Percentiles rank a stretch among this genome's conserved stretches.
phyloP scores from a whole-genome alignment of 2,797 vertebrate species.

The Anguilla pacifica region DNA sequence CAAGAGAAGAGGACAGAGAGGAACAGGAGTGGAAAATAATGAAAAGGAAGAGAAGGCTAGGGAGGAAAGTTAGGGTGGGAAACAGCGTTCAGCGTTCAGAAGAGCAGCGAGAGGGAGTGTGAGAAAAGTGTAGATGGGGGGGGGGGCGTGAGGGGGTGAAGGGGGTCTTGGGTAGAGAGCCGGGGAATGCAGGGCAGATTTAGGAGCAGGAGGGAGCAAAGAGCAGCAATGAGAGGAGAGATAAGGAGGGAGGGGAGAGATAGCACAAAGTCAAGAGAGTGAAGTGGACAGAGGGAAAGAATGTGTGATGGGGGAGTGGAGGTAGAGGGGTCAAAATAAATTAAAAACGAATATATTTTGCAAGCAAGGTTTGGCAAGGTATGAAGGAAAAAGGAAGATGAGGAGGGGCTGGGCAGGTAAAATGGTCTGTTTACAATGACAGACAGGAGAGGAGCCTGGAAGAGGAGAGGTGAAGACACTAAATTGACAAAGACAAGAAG shows the following conservation, averaged over 20 bases:
- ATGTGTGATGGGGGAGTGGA: slow-evolving; percentile 24
- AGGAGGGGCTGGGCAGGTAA: not conserved
- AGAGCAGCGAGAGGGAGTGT: not conserved
- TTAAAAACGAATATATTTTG: not conserved
- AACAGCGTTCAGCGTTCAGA: not conserved
- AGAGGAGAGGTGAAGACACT: not conserved
- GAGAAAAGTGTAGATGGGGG: not conserved
- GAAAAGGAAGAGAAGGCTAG: not conserved
- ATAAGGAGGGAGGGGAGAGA: slow-evolving; percentile 33
- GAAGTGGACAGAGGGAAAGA: slow-evolving; percentile 26
- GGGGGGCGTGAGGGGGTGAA: not conserved
- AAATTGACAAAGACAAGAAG: not conserved
- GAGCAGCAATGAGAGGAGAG: slow-evolving; percentile 17
- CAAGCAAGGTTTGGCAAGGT: not conserved
- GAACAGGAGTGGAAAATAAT: not conserved
- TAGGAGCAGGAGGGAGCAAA: slow-evolving; percentile 5
- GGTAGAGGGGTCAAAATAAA: not conserved
- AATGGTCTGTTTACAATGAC: not conserved
- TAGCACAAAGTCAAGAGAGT: not conserved
- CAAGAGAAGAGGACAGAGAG: not conserved
- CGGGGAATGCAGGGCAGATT: not conserved
- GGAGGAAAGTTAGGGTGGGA: not conserved
- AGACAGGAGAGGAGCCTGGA: not conserved
- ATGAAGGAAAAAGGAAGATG: not conserved
- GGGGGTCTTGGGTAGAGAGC: not conserved